phyloP scores from a whole-genome alignment of 1,140 invertebrate species.

The Archegozetes longisetosus region DNA sequence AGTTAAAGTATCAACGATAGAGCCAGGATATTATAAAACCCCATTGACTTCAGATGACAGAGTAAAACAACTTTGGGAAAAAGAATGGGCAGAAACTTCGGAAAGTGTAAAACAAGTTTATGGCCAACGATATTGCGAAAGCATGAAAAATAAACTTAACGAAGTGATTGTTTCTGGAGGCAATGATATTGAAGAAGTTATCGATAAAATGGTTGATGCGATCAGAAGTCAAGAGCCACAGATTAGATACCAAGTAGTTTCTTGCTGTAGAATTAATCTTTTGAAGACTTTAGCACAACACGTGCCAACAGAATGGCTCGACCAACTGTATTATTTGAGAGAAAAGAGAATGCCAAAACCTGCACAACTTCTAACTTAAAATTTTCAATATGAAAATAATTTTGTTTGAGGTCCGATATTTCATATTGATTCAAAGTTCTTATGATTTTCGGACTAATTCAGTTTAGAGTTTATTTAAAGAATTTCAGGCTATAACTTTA shows the following conservation, averaged over 20 bases:
- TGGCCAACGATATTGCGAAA: background rate
- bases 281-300: no score
- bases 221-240: background rate
- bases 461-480: no score
- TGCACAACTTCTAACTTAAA: no score
- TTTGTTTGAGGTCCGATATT: no score
- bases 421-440: no score
- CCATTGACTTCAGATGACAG: background rate
- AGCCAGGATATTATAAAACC: constrained; percentile 7
- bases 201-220: background rate
- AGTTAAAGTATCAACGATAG: background rate
- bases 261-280: no score
- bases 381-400: no score
- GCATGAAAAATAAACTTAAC: background rate
- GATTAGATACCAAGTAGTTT: background rate
- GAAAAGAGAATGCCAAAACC: no score
- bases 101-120: background rate
- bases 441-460: no score
- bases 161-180: background rate
- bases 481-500: no score
- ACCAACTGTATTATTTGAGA: no score
- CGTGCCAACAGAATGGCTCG: no score
- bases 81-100: background rate
- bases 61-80: background rate
- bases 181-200: background rate